These are phyloP conservation scores for Oryctolagus cuniculus DNA, from an alignment of 2,113 vertebrate species.

Conservation along the genomic window mOryCun1.1 NC_091442.1:44007001-44007500, in stretches of 20 bases:
- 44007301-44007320: neutral
- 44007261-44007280: neutral
- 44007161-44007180: neutral
- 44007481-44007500: too few relatives aligned
- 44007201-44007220: neutral
- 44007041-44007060: conserved; percentile 15
- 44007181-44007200: neutral
- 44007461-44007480: too few relatives aligned
- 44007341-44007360: neutral
- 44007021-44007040: conserved; percentile 23
- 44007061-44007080: neutral
- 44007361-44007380: neutral
- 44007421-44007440: neutral
- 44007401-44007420: neutral
- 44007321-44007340: rapidly evolving
- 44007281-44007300: neutral
- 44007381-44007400: neutral
- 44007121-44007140: conserved; percentile 35
- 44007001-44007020: neutral
- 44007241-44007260: neutral
- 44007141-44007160: conserved; percentile 54
- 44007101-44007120: neutral
- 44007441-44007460: neutral
- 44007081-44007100: conserved; percentile 36
- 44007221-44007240: neutral